Base-by-base conservation (phyloP, 2,113 vertebrate species). In the Colossoma macropomum region DNA sequence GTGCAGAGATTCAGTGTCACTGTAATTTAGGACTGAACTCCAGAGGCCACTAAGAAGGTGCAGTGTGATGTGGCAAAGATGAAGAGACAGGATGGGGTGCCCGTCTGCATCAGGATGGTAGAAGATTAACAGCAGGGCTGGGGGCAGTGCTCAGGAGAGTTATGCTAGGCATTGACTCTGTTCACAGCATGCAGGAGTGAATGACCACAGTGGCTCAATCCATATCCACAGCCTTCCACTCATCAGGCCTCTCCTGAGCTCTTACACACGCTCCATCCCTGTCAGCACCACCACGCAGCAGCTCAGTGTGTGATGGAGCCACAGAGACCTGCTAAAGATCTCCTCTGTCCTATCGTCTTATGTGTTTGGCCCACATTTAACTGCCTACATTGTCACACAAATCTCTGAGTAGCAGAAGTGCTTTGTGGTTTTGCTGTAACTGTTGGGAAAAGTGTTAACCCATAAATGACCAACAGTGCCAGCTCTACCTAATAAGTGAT, bases 121-220 rank as follows among this genome's bases (percentile, higher is more conserved):
- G 87, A 89, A 91, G 91, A 91, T 89, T 91, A 91, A 90, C 88
- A 88, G 89, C 72, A 62, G 85, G 85, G 71, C 85, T 81, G 87
- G 88, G 77, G 87, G 89, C 87, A 85, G 85, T 89, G 81, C 86
- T 87, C 86, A 83, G 88, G 86, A 87, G 87, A 82, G 66, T 80
- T 89, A 83, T 85, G 66, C 90, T 91, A 91, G 87, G 91, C 87
- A 88, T 83, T 85, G 89, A 91, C 91, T 91, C 89, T 90, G 90
- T 93, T 91, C 91, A 86, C 90, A 89, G 86, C 88, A 89, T 89
- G 89, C 86, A 82, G 89, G 87, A 88, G 90, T 56, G 54, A 89
- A 89, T 85, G 87, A 91, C 92, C 90, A 56, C 65, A 60, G 45
- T 76, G 19, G 76, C 69, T 80, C 56, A 82, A 84, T 84, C 85